These are phyloP conservation scores for Pelecanus crispus DNA, from an alignment of 2,113 vertebrate species.

Conservation along the genomic window DNA sequence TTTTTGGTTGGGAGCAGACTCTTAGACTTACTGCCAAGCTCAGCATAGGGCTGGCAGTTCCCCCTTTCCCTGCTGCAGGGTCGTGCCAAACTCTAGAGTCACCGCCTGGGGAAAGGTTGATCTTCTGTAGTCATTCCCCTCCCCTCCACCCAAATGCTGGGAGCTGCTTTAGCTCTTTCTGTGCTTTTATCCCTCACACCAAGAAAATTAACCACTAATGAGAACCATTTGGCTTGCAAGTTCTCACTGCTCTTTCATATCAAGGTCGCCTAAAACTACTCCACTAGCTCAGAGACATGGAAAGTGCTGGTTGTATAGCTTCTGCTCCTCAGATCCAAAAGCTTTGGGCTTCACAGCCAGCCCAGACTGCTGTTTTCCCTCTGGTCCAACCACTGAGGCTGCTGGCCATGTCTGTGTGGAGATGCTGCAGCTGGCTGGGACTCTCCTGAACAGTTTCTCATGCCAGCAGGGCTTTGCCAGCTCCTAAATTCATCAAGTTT, in stretches of 20 bases:
- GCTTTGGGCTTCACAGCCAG: background rate
- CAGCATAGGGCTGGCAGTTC: background rate
- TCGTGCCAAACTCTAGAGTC: background rate
- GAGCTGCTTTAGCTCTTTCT: constrained; percentile 3
- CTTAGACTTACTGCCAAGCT: background rate
- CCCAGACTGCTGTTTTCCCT: background rate
- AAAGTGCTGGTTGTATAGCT: background rate
- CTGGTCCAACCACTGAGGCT: background rate
- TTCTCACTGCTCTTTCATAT: constrained; percentile 1
- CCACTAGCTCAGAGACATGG: background rate
- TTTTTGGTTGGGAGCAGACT: background rate
- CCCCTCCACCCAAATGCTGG: background rate
- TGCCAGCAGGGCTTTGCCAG: background rate
- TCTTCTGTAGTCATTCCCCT: background rate
- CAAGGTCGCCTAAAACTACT: background rate
- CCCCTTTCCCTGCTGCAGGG: background rate
- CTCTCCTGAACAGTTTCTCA: background rate
- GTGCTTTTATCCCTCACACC: constrained; percentile 29
- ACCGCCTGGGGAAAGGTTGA: background rate
- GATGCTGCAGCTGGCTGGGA: background rate
- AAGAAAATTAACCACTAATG: constrained; percentile 33
- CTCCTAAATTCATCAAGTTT: background rate
- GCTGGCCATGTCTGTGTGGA: background rate
- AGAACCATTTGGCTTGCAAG: constrained; percentile 14
- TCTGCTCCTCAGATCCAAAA: background rate